Base-by-base conservation (phyloP, 2,113 vertebrate species). In the Galeopterus variegatus region DNA sequence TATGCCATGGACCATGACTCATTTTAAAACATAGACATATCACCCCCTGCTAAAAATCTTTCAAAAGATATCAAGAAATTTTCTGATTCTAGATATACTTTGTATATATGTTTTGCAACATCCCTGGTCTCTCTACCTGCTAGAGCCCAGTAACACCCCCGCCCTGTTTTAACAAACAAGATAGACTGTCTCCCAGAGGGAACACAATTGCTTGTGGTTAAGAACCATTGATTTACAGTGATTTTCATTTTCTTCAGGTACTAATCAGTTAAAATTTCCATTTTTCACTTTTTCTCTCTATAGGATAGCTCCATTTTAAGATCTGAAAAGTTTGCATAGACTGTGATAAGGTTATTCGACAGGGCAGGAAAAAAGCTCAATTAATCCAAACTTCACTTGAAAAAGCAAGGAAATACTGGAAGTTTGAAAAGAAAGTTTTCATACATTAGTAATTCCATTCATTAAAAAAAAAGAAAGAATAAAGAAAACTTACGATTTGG, bases 1-100 rank as follows among this genome's bases (percentile, higher is more conserved):
- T 13, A 7, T 0, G 56, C 56, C 33, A 58, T 0, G 5, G 3
- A 23, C 65, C 11, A 8, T 0, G 6, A 73, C 4, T 36, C 18
- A 31, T 41, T 91, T 77, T 69, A 77, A 21, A n/a, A 23, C 3
- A 31, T 18, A 31, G 58, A 50, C 18, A 26, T 1, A 45, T 5
- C 45, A 58, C 13, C 26, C 19, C n/a, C 26, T 31, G 17, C 3
- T 48, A 23, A 52, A 82, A 80, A 24, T 36, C 11, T 54, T 72
- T 88, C 7, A 36, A n/a, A 45, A 81, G 28, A 6, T 65, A 73
- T 50, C 19, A 33, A 45, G 50, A 62, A 69, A n/a, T 13, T 2
- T 70, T 26, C 45, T 52, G 70, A 67, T 36, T 88, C 19, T 31
- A 54, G 50, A n/a, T 31, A 28, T 4, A 23, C 23, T 88, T 41